A percentile compares a stretch with the other conserved stretches of the same genome.
phyloP scores from a whole-genome alignment of 2,113 vertebrate species.

The Cheilinus undulatus region DNA sequence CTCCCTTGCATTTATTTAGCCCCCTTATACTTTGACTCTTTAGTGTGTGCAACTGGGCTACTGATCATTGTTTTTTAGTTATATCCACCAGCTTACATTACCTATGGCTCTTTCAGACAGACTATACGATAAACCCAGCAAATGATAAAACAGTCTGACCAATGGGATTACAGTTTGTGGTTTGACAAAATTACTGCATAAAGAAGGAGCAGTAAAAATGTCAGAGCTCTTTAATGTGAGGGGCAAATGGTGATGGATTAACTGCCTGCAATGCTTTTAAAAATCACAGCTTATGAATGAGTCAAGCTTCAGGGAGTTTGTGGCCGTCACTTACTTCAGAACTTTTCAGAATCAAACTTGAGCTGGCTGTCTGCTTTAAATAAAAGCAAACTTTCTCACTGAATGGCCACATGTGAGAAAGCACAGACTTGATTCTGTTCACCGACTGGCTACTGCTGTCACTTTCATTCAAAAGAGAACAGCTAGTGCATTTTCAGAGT shows the following conservation, averaged over 20 bases:
- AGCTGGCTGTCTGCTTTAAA: no score
- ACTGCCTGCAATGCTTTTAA: not conserved
- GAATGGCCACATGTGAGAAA: not conserved
- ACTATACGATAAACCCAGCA: not conserved
- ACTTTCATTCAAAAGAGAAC: not conserved
- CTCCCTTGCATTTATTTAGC: no score
- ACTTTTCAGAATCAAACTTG: not conserved
- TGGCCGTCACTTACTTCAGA: not conserved
- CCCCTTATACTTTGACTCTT: no score
- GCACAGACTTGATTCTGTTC: not conserved
- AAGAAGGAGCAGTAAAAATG: not conserved
- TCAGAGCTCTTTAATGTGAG: not conserved
- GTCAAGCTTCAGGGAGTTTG: not conserved
- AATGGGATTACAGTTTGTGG: not conserved
- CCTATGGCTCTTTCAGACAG: not conserved
- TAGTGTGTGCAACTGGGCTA: not conserved
- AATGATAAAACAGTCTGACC: not conserved
- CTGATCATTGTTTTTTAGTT: not conserved
- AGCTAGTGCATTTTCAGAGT: not conserved
- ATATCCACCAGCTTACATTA: not conserved
- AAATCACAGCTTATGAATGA: not conserved
- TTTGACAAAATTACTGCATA: not conserved
- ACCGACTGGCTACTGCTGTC: not conserved
- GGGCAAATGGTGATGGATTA: not conserved
- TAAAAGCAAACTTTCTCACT: not conserved